Conservation (phyloP, 2,888 invertebrate genomes). For the Chromoteleia sp. region DNA sequence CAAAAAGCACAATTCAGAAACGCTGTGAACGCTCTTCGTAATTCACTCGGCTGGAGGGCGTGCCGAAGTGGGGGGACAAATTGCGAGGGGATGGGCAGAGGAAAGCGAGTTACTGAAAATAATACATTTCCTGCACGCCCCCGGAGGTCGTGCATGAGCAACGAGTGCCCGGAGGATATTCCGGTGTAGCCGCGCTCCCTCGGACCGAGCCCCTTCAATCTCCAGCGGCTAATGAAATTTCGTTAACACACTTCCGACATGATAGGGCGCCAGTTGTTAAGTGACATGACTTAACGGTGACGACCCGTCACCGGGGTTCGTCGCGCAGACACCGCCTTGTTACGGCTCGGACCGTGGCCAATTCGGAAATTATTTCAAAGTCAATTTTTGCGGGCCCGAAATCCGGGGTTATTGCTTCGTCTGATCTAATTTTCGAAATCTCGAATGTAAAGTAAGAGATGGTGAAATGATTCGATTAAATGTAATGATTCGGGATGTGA, state of each 20-base stretch:
- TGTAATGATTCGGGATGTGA: no score
- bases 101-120: slow-evolving; percentile 70
- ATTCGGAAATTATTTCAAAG: slow-evolving; percentile 48
- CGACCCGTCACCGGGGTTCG: slow-evolving; percentile 24
- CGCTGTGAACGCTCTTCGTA: slow-evolving; percentile 68
- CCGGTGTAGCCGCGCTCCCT: slow-evolving; percentile 39
- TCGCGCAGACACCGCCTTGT: slow-evolving; percentile 28
- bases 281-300: slow-evolving; percentile 64
- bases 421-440: slow-evolving; percentile 16
- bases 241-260: slow-evolving; percentile 70
- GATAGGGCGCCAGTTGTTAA: slow-evolving; percentile 62
- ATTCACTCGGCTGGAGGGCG: slow-evolving; percentile 63
- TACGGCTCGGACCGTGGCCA: slow-evolving; percentile 60
- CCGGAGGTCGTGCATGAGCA: slow-evolving; percentile 64
- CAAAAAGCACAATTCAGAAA: slow-evolving; percentile 64
- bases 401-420: slow-evolving; percentile 32
- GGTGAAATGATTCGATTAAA: neutral
- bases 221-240: slow-evolving; percentile 70
- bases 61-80: slow-evolving; percentile 27
- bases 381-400: slow-evolving; percentile 54
- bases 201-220: slow-evolving; percentile 68
- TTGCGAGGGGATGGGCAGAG: slow-evolving; percentile 15
- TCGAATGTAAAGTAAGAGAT: slow-evolving; percentile 2
- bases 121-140: slow-evolving; percentile 74
- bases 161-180: slow-evolving; percentile 68